Conservation (phyloP, 2,113 vertebrate species). For the Brachirus orientalis region DNA sequence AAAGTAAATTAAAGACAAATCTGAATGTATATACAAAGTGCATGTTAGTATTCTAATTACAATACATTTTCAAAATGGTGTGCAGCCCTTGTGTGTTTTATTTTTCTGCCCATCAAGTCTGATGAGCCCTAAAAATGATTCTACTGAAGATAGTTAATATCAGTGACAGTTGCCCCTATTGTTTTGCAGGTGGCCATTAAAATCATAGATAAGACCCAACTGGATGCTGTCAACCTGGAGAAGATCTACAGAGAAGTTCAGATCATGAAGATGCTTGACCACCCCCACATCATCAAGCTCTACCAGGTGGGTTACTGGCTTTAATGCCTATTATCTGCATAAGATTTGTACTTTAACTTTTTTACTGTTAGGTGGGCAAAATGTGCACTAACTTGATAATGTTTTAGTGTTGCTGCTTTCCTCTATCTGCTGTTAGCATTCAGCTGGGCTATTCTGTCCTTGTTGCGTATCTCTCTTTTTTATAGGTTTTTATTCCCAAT, state of each 20-base stretch:
- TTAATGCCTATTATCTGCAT: background rate
- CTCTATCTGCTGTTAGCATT: background rate
- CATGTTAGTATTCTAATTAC: no score
- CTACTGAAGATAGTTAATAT: conserved; percentile 19
- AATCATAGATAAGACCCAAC: conserved; percentile 98
- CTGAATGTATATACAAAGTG: no score
- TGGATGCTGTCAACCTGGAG: conserved; percentile 96
- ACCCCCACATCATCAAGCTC: conserved; percentile 97
- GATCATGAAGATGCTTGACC: conserved; percentile 98
- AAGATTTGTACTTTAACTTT: background rate
- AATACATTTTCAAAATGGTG: no score
- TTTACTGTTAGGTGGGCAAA: background rate
- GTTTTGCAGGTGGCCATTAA: conserved; percentile 94
- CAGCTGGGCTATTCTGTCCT: background rate
- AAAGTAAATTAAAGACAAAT: no score
- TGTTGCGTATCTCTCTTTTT: background rate
- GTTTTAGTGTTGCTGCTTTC: background rate
- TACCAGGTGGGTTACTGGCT: conserved; percentile 87
- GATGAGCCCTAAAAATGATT: conserved; percentile 9
- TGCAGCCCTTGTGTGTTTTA: background rate
- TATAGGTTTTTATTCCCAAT: background rate
- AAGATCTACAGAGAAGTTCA: conserved; percentile 98
- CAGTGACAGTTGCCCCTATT: conserved; percentile 35
- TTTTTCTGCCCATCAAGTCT: no score
- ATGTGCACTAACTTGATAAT: no score